Base-by-base conservation (phyloP, 2,888 invertebrate genomes). In the Imbricaverruca yamaguchii region DNA sequence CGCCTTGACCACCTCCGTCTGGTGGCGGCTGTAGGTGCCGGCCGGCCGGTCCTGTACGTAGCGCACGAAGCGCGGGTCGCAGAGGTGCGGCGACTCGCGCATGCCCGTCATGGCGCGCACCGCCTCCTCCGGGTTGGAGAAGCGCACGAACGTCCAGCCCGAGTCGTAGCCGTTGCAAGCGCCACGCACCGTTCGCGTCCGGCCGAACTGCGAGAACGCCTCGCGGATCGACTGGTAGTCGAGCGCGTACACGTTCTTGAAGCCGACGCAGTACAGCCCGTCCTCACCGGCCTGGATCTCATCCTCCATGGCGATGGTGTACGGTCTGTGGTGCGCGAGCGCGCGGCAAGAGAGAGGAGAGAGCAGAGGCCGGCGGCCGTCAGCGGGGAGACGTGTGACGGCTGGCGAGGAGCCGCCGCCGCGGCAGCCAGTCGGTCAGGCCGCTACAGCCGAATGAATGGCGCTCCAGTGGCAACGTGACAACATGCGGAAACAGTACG, bases 91-190 rank as follows among this genome's bases (percentile, higher is more conserved):
- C 56, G 78, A 78, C 39, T 10, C 15, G 78, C 78, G 78, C 78
- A 78, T 55, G n/a, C 56, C 78, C 10, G 78, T 57, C 12, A 78
- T 78, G 78, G 78, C 78, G 55, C 78, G 78, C 56, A 78, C 78
- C 56, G 78, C 78, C 56, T 78, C 78, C 78, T 78, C 78, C 18
- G 78, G 78, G 78, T 78, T 78, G n/a, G 55, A n/a, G 56, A 23
- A 78, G 78, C 78, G 78, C 21, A 78, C 78, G 78, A 78, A 57
- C n/a, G 12, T 6, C 55, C 78, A 57, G 57, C 78, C 21, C 11
- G 9, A 21, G 21, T 23, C 23, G n/a, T 9, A 0, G 78, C 78
- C 78, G 78, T 23, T n/a, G 23, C 10, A 4, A 4, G 78, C 9
- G n/a, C 55, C 55, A 4, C 78, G 78, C 56, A 78, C n/a, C n/a